Evolutionary conservation across 2,113 vertebrate genomes (phyloP), one percentile per base, ranked within the genome.

Genomic region (Ictalurus furcatus): DNA sequence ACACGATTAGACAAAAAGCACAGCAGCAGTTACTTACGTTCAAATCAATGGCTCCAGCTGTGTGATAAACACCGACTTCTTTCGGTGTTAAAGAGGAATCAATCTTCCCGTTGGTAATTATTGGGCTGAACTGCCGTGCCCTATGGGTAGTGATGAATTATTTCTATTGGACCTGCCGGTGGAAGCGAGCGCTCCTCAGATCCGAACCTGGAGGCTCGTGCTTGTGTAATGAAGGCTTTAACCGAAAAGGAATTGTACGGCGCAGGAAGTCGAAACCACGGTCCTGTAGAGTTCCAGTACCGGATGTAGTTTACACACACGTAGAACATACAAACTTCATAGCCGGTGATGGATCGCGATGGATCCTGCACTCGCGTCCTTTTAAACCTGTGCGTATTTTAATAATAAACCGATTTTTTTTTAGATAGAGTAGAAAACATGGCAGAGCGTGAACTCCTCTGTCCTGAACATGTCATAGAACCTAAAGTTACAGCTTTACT

Each of bases 51-150:
- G 40, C 78, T 58, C 71, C 14, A 28, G 34, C 71, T 76, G 56
- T n/a, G 85, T 79, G n/a, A 61, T 78, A 61, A 78, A 87, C 73
- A 25, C 73, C 7, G 21, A 67, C 19, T 52, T 69, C 12, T 52
- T 19, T 6, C 34, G 19, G 74, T 63, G 23, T n/a, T 71, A 67
- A 81, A 79, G 61, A 12, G 5, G 48, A 40, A 56, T 23, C 28
- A 67, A 28, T 81, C 78, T 23, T 67, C 11, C 52, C 30, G 54
- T 81, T 69, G 28, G 40, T 54, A 52, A 87, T 87, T 87, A 87
- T 52, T 69, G 61, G 56, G 56, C 73, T 63, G 85, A 56, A 63
- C 21, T 30, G 37, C 34, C 23, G 0, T 30, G 37, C 73, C 85
- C 73, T 63, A 11, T 19, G 44, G 86, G 44, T 4, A 19, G 86